These are phyloP conservation scores for Athrips mouffetella DNA, from an alignment of 2,888 invertebrate species.

Conservation along the genomic window DNA sequence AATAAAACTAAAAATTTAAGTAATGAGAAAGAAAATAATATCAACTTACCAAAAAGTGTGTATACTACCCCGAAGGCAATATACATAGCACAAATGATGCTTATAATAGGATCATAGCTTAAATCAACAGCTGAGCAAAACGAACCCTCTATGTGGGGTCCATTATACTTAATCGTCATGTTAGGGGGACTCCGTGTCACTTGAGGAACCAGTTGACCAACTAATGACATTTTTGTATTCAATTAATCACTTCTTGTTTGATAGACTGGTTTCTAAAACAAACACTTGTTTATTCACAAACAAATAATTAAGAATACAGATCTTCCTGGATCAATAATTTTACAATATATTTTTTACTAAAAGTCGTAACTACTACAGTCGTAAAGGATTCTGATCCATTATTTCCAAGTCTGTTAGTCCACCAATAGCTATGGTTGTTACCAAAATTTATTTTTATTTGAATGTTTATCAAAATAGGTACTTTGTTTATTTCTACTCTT, in stretches of 20 bases:
- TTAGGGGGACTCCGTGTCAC: slow-evolving; percentile 69
- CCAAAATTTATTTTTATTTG: no score
- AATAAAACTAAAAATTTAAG: background rate
- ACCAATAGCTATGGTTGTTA: no score
- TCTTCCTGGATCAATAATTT: no score
- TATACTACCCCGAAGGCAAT: slow-evolving; percentile 90
- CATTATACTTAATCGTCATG: slow-evolving; percentile 54
- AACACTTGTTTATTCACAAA: no score
- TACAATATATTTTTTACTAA: no score
- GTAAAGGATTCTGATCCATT: no score
- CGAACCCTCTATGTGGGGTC: slow-evolving; percentile 68
- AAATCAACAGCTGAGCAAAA: slow-evolving; percentile 77
- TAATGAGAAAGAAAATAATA: slow-evolving; percentile 3
- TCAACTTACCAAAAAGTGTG: slow-evolving; percentile 86
- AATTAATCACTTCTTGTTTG: background rate
- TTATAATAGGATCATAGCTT: slow-evolving; percentile 81
- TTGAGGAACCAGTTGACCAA: slow-evolving; percentile 77
- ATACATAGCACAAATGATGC: slow-evolving; percentile 83
- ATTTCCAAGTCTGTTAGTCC: no score
- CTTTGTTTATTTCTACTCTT: no score
- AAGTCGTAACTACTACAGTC: no score
- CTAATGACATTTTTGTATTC: slow-evolving; percentile 56
- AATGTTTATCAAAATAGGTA: no score
- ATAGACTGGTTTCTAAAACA: background rate
- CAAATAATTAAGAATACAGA: no score